These are phyloP conservation scores for Antennarius maculatus DNA, from an alignment of 2,797 vertebrate genomes.

Conservation along the genomic window DNA sequence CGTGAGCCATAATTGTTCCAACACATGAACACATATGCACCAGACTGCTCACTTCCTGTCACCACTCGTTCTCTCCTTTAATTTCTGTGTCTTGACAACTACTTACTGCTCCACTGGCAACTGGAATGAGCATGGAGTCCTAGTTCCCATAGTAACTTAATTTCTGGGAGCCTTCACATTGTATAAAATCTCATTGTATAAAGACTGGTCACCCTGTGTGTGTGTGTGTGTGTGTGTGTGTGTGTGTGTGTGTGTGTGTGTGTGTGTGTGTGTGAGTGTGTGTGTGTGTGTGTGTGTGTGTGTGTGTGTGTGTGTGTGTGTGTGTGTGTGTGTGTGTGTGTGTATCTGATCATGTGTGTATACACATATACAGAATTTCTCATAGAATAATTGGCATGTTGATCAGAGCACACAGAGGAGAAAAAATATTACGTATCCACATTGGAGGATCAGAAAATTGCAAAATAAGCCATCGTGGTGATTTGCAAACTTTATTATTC, in stretches of 20 bases:
- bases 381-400: constrained; percentile 13
- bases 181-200: constrained; percentile 51
- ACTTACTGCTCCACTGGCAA: constrained; percentile 57
- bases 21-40: constrained; percentile 38
- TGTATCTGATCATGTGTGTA: too few relatives aligned
- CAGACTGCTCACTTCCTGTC: not conserved
- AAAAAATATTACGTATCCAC: constrained; percentile 18
- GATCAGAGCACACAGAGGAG: too few relatives aligned
- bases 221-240: too few relatives aligned
- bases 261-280: too few relatives aligned
- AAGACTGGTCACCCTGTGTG: constrained; percentile 34
- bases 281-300: too few relatives aligned
- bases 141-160: constrained; percentile 74
- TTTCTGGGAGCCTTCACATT: constrained; percentile 56
- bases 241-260: too few relatives aligned
- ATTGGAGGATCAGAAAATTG: constrained; percentile 30
- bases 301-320: too few relatives aligned
- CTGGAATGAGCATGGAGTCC: constrained; percentile 52
- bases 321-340: too few relatives aligned
- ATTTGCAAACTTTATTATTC: constrained; percentile 11
- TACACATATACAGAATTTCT: too few relatives aligned
- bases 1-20: constrained; percentile 31
- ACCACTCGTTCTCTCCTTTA: constrained; percentile 11
- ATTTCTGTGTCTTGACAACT: constrained; percentile 43
- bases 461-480: not conserved